Percentiles rank a stretch among this genome's conserved stretches.
These are phyloP conservation scores for Drosophila bocki DNA, from an alignment of 1,140 invertebrate genomes.

Conservation along the genomic window DNA sequence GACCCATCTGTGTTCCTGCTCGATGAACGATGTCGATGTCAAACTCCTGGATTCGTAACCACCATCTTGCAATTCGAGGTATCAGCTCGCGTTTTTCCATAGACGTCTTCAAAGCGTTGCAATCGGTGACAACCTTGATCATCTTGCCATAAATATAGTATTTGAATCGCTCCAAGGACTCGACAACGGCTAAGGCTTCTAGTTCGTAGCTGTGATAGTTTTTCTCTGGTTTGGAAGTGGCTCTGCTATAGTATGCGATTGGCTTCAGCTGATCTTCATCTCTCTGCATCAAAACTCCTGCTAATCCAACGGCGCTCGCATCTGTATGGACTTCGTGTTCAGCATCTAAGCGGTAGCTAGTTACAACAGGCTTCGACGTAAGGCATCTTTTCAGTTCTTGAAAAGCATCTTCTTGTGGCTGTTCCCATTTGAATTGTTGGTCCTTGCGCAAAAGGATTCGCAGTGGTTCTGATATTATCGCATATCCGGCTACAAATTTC, in stretches of 20 bases:
- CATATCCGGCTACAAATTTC: neutral
- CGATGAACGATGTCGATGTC: neutral
- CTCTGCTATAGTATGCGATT: too few relatives aligned
- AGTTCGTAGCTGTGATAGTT: too few relatives aligned
- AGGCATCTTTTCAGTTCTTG: neutral
- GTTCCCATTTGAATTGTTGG: neutral
- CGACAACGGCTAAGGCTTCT: too few relatives aligned
- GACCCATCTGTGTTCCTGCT: neutral
- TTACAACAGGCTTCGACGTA: neutral
- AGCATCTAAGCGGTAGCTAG: constrained; percentile 1
- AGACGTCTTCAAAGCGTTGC: too few relatives aligned
- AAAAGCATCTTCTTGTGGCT: neutral
- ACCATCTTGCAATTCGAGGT: too few relatives aligned
- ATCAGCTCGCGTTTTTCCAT: too few relatives aligned
- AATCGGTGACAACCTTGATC: too few relatives aligned
- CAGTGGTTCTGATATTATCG: neutral
- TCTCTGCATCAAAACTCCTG: neutral
- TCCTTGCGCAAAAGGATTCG: neutral
- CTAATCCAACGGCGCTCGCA: constrained; percentile 4
- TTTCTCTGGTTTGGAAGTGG: too few relatives aligned
- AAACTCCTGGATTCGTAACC: neutral
- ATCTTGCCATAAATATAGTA: too few relatives aligned
- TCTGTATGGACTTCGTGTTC: constrained; percentile 2
- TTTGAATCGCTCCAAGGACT: too few relatives aligned
- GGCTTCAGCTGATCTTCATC: too few relatives aligned